These are phyloP conservation scores for Axis porcinus DNA, from an alignment of 2,113 vertebrate genomes.

Conservation along the genomic window DNA sequence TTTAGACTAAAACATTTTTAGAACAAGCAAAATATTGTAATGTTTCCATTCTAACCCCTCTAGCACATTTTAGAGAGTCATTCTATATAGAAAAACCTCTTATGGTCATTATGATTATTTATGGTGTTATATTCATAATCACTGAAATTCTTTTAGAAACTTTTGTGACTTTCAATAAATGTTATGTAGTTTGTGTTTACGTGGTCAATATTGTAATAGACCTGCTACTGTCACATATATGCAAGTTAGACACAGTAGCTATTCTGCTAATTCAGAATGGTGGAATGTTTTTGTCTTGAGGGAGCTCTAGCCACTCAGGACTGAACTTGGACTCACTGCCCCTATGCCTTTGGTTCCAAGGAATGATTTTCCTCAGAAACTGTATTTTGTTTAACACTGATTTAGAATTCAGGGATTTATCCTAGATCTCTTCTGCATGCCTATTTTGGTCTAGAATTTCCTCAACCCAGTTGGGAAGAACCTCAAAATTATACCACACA, in stretches of 20 bases:
- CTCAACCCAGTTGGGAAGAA: not conserved
- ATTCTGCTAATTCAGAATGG: not conserved
- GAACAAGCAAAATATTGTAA: constrained; percentile 8
- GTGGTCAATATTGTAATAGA: not conserved
- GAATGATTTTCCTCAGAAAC: not conserved
- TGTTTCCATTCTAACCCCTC: not conserved
- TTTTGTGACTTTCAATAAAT: not conserved
- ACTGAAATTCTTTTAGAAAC: not conserved
- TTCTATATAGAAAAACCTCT: not conserved
- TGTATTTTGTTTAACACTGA: not conserved
- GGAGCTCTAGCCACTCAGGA: not conserved
- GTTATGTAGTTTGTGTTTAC: constrained; percentile 7
- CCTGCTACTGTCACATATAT: not conserved
- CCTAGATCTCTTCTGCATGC: not conserved
- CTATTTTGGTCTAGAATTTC: not conserved
- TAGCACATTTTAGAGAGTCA: not conserved
- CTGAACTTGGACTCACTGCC: not conserved
- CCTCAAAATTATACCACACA: not conserved
- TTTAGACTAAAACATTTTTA: constrained; percentile 25
- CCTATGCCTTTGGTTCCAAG: not conserved
- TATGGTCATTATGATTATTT: not conserved
- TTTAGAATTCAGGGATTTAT: not conserved
- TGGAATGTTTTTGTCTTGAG: not conserved
- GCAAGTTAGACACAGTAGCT: not conserved
- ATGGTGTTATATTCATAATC: not conserved